Percentiles rank a stretch among this genome's conserved stretches.
Conservation (phyloP, 2,797 vertebrate genomes). For the Pangasius macronema region DNA sequence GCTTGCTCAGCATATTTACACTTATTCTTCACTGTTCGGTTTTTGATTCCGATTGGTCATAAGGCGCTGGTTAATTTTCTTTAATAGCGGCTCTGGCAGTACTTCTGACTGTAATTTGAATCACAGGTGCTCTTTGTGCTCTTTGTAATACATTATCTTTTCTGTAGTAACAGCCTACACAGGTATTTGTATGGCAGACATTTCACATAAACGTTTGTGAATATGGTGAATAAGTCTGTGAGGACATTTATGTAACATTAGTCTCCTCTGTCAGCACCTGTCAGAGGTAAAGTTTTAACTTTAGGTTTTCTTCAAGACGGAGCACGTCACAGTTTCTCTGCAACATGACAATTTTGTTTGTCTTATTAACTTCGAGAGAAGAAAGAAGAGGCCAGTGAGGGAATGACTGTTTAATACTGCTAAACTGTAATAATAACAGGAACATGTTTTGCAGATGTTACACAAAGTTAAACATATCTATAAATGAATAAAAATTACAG, state of each 20-base stretch:
- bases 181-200: neutral
- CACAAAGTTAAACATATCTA: neutral
- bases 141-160: neutral
- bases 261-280: neutral
- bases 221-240: neutral
- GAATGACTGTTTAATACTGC: neutral
- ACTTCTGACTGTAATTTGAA: neutral
- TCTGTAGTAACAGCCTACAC: neutral
- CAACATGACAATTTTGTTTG: neutral
- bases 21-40: too few species aligned
- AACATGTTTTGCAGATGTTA: too few species aligned
- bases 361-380: neutral
- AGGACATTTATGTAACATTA: neutral
- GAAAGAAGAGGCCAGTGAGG: neutral
- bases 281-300: too few species aligned
- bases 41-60: too few species aligned
- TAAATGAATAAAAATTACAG: too few species aligned
- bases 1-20: too few species aligned
- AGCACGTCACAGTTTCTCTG: neutral
- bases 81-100: too few species aligned
- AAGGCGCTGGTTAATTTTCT: too few species aligned
- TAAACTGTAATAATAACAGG: neutral
- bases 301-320: too few species aligned
- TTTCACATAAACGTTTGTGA: neutral
- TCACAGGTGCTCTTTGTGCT: neutral